Base-by-base conservation (phyloP, 1,140 invertebrate species). In the Platyscapa corneri region DNA sequence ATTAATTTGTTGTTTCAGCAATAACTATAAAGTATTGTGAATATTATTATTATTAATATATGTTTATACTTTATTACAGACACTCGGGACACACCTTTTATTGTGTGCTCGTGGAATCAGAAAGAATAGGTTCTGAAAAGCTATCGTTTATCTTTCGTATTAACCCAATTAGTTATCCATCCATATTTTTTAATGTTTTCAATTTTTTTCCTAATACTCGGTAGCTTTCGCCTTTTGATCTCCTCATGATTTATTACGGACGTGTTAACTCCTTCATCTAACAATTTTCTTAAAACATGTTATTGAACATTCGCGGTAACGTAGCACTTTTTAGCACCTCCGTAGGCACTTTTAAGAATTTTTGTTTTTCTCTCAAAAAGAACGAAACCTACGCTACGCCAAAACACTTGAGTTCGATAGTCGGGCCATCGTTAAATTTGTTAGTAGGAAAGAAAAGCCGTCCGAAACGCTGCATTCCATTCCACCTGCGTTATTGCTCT, bases 1-100 rank as follows among this genome's bases (percentile, higher is more conserved):
- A 70, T 78, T 37, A 32, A 53, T 84, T 77, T 67, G 37, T 76
- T 84, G 67, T 53, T 32, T 30, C 18, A 30, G n/a, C n/a, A 75
- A 83, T 70, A 27, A n/a, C n/a, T 72, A 60, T 27, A 37, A 1
- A 49, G 65, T 72, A 49, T 72, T 72, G 39, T 32, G 2, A 49
- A 42, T 72, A 49, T 72, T 72, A 64, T 32, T 65, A 70, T 49
- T 67, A 60, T 20, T 8, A 42, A 37, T 27, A 27, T 42, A 42
- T 67, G 12, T 37, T 20, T 70, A 37, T 70, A 70, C 3, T 79
- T 79, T 60, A 79, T 65, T 37, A 23, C 64, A 37, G 20, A 7
- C 12, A 39, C 23, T 72, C 14, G 3, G 16, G 34, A 72, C 12
- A 46, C 42, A n/a, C n/a, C n/a, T n/a, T n/a, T n/a, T n/a, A n/a